These are phyloP conservation scores for Arion vulgaris DNA, from an alignment of 1,140 invertebrate genomes.

Conservation along the genomic window DNA sequence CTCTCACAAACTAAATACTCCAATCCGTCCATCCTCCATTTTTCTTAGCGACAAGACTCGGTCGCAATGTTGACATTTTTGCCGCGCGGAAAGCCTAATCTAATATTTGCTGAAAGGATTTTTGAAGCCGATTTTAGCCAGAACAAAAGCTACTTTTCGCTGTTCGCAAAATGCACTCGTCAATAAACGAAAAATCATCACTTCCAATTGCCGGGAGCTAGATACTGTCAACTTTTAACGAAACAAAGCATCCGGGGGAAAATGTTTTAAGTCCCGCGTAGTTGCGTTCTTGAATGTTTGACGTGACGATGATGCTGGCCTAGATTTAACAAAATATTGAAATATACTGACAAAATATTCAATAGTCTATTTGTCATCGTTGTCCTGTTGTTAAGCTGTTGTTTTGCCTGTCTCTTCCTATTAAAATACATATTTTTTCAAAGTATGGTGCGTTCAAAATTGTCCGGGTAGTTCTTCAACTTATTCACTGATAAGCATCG, in stretches of 20 bases:
- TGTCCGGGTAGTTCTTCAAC: too few species aligned
- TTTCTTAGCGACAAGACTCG: constrained; percentile 11
- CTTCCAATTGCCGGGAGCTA: constrained; percentile 8
- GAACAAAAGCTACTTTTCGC: constrained; percentile 22
- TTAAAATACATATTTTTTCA: too few species aligned
- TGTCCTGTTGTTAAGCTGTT: too few species aligned
- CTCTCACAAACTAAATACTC: not conserved
- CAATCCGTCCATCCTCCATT: not conserved
- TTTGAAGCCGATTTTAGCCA: constrained; percentile 13
- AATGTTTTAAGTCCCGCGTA: not conserved
- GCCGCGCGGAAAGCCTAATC: constrained; percentile 19
- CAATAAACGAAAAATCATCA: constrained; percentile 28
- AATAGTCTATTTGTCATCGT: too few species aligned
- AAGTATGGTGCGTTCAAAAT: too few species aligned
- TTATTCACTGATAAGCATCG: too few species aligned
- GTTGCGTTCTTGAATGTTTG: not conserved
- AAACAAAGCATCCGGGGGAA: not conserved
- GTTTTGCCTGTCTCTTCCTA: too few species aligned
- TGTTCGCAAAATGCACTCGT: constrained; percentile 5
- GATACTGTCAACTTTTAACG: not conserved
- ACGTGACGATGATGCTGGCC: not conserved
- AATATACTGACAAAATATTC: too few species aligned
- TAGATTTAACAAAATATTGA: too few species aligned
- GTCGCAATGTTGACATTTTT: constrained; percentile 18
- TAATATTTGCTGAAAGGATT: constrained; percentile 26